These are phyloP conservation scores for Pseudomugil tenellus DNA, from an alignment of 2,797 vertebrate genomes.

Conservation along the genomic window DNA sequence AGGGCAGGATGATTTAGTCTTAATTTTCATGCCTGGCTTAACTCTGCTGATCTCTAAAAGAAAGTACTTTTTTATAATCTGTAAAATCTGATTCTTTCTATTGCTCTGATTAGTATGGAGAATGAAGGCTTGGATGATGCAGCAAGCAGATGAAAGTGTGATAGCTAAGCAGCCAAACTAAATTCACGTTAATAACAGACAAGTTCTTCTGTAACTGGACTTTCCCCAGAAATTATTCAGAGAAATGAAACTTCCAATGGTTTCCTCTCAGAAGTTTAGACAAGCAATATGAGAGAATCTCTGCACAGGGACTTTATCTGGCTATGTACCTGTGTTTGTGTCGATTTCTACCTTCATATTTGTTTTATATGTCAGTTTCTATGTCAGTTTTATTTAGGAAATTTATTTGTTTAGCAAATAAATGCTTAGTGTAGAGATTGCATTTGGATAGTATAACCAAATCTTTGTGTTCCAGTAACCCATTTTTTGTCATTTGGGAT, in stretches of 20 bases:
- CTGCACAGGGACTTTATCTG: not conserved
- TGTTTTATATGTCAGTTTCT: too few species aligned
- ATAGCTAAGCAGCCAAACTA: slow-evolving; percentile 11
- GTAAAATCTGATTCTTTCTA: not conserved
- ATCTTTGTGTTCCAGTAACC: too few species aligned
- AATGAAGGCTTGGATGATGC: not conserved
- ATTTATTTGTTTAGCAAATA: too few species aligned
- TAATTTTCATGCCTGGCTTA: not conserved
- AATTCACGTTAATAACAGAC: slow-evolving; percentile 27
- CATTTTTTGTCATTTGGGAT: too few species aligned
- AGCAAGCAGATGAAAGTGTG: not conserved
- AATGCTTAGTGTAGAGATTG: too few species aligned
- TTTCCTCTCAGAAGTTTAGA: not conserved
- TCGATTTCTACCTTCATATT: too few species aligned
- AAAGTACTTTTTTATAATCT: slow-evolving; percentile 6
- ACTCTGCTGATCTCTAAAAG: not conserved
- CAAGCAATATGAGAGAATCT: not conserved
- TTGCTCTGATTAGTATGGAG: not conserved
- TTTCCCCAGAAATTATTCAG: slow-evolving; percentile 4
- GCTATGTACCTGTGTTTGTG: too few species aligned
- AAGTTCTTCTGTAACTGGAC: not conserved
- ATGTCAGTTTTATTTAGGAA: too few species aligned
- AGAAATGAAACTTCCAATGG: not conserved
- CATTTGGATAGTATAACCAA: too few species aligned
- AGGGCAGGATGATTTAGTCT: not conserved